Conservation (phyloP, 2,888 invertebrate genomes). For the Drosophila prolongata region DNA sequence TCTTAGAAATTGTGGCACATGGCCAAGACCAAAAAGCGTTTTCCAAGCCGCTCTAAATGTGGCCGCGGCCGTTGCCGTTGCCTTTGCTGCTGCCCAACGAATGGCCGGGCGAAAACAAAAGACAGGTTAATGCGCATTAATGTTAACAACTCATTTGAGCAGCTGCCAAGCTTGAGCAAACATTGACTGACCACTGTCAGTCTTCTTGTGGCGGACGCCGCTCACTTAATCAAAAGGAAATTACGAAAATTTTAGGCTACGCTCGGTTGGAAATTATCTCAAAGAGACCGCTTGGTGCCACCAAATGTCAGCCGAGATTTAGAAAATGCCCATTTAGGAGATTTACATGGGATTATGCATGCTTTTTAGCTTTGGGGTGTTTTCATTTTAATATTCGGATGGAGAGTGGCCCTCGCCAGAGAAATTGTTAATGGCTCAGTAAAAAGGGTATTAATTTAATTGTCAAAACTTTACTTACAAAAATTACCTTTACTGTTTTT, state of each 20-base stretch:
- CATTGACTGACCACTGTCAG: conserved; percentile 55
- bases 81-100: conserved; percentile 1
- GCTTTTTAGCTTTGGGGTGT: not conserved
- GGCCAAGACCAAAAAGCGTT: conserved; percentile 41
- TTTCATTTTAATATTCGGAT: not conserved
- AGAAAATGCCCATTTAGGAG: conserved; percentile 19
- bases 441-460: not conserved
- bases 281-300: conserved; percentile 65
- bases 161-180: conserved; percentile 45
- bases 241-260: conserved; percentile 7
- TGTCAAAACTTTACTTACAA: no score
- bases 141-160: conserved; percentile 58
- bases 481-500: no score
- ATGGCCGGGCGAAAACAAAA: conserved; percentile 38
- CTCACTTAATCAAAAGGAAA: conserved; percentile 35
- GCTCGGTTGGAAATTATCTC: conserved; percentile 41
- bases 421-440: not conserved
- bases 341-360: conserved; percentile 11
- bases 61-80: conserved; percentile 1
- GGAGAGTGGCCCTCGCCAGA: not conserved
- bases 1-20: conserved; percentile 58
- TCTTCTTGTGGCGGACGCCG: conserved; percentile 7
- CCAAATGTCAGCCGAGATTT: conserved; percentile 41
- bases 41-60: conserved; percentile 37
- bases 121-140: conserved; percentile 55